phyloP scores from a whole-genome alignment of 2,888 invertebrate species.

The Empis stercorea region DNA sequence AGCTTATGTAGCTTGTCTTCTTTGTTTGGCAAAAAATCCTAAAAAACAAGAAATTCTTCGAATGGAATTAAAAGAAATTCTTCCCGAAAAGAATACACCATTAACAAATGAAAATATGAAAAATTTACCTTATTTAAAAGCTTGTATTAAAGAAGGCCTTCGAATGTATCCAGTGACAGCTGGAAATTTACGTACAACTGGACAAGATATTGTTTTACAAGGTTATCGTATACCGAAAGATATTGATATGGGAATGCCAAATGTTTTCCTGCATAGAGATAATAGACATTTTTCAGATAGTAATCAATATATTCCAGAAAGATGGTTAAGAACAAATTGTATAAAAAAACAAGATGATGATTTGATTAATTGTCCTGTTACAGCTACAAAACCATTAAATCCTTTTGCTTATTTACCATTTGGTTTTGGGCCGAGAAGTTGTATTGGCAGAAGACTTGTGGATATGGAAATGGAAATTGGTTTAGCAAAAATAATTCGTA shows the following conservation, averaged over 20 bases:
- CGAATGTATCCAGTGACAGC: slow-evolving; percentile 44
- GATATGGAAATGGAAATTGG: slow-evolving; percentile 49
- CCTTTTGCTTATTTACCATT: slow-evolving; percentile 43
- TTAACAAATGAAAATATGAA: slow-evolving; percentile 33
- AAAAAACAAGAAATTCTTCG: slow-evolving; percentile 49
- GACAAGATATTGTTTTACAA: slow-evolving; percentile 42
- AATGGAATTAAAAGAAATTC: slow-evolving; percentile 39
- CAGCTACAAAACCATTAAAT: slow-evolving; percentile 10
- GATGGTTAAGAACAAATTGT: slow-evolving; percentile 45
- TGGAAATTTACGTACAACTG: slow-evolving; percentile 41
- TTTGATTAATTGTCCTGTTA: not conserved
- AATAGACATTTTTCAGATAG: slow-evolving; percentile 50
- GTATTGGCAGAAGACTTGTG: slow-evolving; percentile 56
- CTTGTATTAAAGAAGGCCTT: slow-evolving; percentile 56
- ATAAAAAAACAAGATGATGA: not conserved
- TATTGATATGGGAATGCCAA: slow-evolving; percentile 58
- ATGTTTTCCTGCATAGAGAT: slow-evolving; percentile 48
- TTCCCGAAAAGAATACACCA: slow-evolving; percentile 29
- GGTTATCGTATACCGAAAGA: slow-evolving; percentile 48
- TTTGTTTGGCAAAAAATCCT: slow-evolving; percentile 47
- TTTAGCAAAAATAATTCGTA: slow-evolving; percentile 19
- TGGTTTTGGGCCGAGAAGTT: slow-evolving; percentile 54
- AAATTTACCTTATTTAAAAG: slow-evolving; percentile 45
- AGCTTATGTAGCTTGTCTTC: slow-evolving; percentile 42
- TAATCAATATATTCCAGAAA: slow-evolving; percentile 51